phyloP scores from a whole-genome alignment of 1,140 invertebrate species.

The Choristoneura fumiferana region DNA sequence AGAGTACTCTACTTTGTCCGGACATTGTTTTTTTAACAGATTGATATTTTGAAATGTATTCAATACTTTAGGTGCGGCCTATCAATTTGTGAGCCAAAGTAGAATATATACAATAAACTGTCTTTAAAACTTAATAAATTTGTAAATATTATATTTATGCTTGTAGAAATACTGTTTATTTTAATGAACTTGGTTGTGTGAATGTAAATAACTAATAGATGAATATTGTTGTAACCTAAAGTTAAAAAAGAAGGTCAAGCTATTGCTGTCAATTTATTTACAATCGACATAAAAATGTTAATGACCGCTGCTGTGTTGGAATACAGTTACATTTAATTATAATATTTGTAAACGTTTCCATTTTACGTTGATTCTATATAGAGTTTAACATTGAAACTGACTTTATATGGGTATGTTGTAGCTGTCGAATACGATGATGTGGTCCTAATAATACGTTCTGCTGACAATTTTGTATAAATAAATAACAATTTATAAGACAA shows the following conservation, averaged over 20 bases:
- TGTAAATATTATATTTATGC: slow-evolving; percentile 37
- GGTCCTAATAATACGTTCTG: slow-evolving; percentile 56
- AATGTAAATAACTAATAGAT: slow-evolving; percentile 53
- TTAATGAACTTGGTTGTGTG: slow-evolving; percentile 59
- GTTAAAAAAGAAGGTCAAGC: slow-evolving; percentile 43
- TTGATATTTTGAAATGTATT: neutral
- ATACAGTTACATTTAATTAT: slow-evolving; percentile 41
- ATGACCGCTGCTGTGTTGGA: slow-evolving; percentile 34
- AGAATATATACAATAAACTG: slow-evolving; percentile 1
- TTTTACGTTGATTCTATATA: slow-evolving; percentile 70
- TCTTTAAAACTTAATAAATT: slow-evolving; percentile 13
- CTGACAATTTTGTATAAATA: slow-evolving; percentile 68
- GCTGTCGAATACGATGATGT: slow-evolving; percentile 50
- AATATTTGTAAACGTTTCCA: slow-evolving; percentile 54
- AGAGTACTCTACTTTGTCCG: too few relatives aligned
- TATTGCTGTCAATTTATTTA: slow-evolving; percentile 57
- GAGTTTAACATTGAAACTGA: slow-evolving; percentile 54
- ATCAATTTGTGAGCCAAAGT: slow-evolving; percentile 14
- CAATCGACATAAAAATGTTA: slow-evolving; percentile 43
- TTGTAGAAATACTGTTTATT: slow-evolving; percentile 44
- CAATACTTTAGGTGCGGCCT: neutral
- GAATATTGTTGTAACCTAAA: slow-evolving; percentile 29
- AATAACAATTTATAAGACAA: slow-evolving; percentile 58
- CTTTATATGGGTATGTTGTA: slow-evolving; percentile 46
- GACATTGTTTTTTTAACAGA: too few relatives aligned